phyloP scores from a whole-genome alignment of 2,888 invertebrate genomes.

The Eulithis prunata region DNA sequence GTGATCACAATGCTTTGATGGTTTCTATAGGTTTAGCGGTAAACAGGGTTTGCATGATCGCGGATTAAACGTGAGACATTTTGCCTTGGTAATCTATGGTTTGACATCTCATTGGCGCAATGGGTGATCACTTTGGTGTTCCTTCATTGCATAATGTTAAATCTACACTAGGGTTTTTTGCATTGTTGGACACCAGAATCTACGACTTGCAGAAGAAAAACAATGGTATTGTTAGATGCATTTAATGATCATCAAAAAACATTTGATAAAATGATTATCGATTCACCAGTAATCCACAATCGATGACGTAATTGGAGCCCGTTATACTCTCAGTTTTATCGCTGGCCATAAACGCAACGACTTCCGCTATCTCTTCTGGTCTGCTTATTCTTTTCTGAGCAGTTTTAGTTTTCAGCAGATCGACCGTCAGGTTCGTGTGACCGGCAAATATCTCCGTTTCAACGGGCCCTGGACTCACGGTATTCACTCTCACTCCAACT shows the following conservation, averaged over 20 bases:
- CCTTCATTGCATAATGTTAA: too few species aligned
- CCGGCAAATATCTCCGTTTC: slow-evolving; percentile 53
- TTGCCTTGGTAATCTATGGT: slow-evolving; percentile 1
- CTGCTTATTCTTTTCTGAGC: slow-evolving; percentile 29
- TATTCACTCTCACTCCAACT: slow-evolving; percentile 86
- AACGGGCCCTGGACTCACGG: slow-evolving; percentile 89
- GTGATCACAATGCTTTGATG: slow-evolving; percentile 55
- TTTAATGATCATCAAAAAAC: too few species aligned
- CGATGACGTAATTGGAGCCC: slow-evolving; percentile 39
- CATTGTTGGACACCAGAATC: too few species aligned
- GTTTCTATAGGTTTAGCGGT: slow-evolving; percentile 46
- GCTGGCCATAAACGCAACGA: slow-evolving; percentile 35
- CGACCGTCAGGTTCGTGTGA: slow-evolving; percentile 8
- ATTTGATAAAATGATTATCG: too few species aligned
- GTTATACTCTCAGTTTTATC: slow-evolving; percentile 36
- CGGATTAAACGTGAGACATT: slow-evolving; percentile 17
- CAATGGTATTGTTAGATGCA: too few species aligned
- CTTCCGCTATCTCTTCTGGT: slow-evolving; percentile 35
- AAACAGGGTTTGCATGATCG: slow-evolving; percentile 36
- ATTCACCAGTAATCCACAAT: slow-evolving; percentile 64
- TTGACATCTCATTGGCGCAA: not conserved
- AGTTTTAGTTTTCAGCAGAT: slow-evolving; percentile 13
- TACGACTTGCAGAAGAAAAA: too few species aligned
- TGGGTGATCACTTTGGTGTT: too few species aligned
- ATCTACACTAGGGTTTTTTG: too few species aligned